These are phyloP conservation scores for Ophioninae sp. DNA, from an alignment of 2,888 invertebrate genomes.

Conservation along the genomic window DNA sequence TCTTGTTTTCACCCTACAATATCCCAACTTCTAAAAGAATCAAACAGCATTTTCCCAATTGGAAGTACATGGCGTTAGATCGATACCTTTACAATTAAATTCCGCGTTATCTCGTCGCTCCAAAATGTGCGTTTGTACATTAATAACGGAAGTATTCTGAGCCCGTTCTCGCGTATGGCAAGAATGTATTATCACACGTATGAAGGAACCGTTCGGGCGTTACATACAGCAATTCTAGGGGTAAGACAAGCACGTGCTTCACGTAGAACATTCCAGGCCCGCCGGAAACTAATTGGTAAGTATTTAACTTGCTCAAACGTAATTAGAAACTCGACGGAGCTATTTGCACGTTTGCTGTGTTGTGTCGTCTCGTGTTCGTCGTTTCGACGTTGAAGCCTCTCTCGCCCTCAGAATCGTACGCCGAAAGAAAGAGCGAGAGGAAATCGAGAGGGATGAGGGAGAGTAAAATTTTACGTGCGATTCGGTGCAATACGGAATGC, in stretches of 20 bases:
- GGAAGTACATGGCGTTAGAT: too few relatives aligned
- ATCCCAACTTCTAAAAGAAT: too few relatives aligned
- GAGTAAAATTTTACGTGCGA: slow-evolving; percentile 28
- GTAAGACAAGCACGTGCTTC: slow-evolving; percentile 54
- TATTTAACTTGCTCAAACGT: slow-evolving; percentile 71
- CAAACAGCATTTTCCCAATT: too few relatives aligned
- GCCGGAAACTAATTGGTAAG: slow-evolving; percentile 69
- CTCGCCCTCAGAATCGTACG: slow-evolving; percentile 14
- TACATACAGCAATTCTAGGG: slow-evolving; percentile 53
- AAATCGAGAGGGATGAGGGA: slow-evolving; percentile 32
- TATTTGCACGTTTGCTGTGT: slow-evolving; percentile 66
- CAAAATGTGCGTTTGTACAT: not conserved
- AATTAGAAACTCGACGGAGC: slow-evolving; percentile 68
- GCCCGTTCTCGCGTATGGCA: slow-evolving; percentile 11
- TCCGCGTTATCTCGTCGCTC: too few relatives aligned
- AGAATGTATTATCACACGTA: slow-evolving; percentile 14
- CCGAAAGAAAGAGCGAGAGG: slow-evolving; percentile 34
- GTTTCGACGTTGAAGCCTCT: slow-evolving; percentile 52
- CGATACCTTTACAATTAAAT: too few relatives aligned
- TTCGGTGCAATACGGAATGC: slow-evolving; percentile 42
- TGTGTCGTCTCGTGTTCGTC: slow-evolving; percentile 54
- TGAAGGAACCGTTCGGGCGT: slow-evolving; percentile 7
- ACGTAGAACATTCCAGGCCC: slow-evolving; percentile 59
- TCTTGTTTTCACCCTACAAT: too few relatives aligned
- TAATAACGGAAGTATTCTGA: not conserved